phyloP scores from a whole-genome alignment of 2,888 invertebrate species.

The Agapostemon virescens region DNA sequence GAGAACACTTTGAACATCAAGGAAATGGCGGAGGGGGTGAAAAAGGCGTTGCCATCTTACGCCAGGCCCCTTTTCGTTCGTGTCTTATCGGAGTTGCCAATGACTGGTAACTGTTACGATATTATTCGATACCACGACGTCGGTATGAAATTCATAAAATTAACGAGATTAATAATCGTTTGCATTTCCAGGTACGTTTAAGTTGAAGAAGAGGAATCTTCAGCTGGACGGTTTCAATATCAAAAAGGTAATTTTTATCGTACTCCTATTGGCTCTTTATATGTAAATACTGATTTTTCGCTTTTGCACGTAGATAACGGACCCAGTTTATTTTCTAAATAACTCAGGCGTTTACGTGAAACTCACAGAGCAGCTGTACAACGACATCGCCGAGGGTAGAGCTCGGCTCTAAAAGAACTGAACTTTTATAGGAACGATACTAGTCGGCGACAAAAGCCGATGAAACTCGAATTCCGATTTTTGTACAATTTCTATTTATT shows the following conservation, averaged over 20 bases:
- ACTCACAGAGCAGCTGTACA: constrained; percentile 84
- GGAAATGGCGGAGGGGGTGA: constrained; percentile 85
- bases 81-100: constrained; percentile 88
- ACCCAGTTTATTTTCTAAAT: constrained; percentile 88
- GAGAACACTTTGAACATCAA: constrained; percentile 83
- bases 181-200: constrained; percentile 88
- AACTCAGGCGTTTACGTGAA: constrained; percentile 83
- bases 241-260: constrained; percentile 80
- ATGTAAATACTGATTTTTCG: neutral
- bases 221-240: constrained; percentile 92
- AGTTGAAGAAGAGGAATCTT: constrained; percentile 93
- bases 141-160: neutral
- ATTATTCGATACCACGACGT: neutral
- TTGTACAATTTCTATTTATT: constrained; percentile 54
- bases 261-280: neutral
- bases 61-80: constrained; percentile 95
- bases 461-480: constrained; percentile 20
- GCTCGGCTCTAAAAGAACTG: constrained; percentile 64
- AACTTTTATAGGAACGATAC: neutral
- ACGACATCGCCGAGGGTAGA: constrained; percentile 81
- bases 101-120: constrained; percentile 83
- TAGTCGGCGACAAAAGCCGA: neutral
- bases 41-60: constrained; percentile 89
- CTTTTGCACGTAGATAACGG: constrained; percentile 81
- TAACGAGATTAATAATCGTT: neutral